Base-by-base conservation (phyloP, 2,113 vertebrate species). In the Rhinoderma darwinii region DNA sequence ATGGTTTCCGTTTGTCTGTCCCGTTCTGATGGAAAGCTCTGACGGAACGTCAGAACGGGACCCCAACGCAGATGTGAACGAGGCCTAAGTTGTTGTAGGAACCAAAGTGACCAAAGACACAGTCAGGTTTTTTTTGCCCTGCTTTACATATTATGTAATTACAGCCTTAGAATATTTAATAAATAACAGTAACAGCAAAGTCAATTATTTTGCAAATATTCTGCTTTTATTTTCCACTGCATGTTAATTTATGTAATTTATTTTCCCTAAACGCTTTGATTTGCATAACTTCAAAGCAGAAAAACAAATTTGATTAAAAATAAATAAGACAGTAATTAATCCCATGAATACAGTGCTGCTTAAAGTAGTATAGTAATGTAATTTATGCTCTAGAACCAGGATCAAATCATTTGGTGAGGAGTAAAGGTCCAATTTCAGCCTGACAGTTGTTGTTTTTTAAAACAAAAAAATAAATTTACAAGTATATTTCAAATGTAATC, bases 251-350 rank as follows among this genome's bases (percentile, higher is more conserved):
- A 35, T 78, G 12, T 37, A 25, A 59, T 56, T 59, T 59, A 37
- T 80, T n/a, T n/a, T 80, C 77, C 35, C 50, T 56, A 80, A 56
- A 80, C 18, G 17, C 77, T 39, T n/a, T 80, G 10, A 80, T 80
- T 80, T 80, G 51, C 50, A 59, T 80, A 27, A 59, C 77, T 37
- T 80, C 51, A 80, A 56, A 80, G 51, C 20, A 37, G 50, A 51
- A n/a, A 11, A 79, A 22, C 0, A 56, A 54, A 44, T 75, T 15
- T 75, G 41, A 75, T 47, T 47, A 27, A 75, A 44, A 75, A 75
- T 39, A 44, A 75, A 44, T 47, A 43, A 74, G 73, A 75, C 39
- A 47, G n/a, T 47, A 44, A 75, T 27, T 44, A 72, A 41, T 72
- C 18, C 4, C 7, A 72, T 72, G 7, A 72, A 72, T 20, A 30